Evolutionary conservation across 2,113 vertebrate genomes (phyloP).

Genomic region (Fukomys damarensis): DNA sequence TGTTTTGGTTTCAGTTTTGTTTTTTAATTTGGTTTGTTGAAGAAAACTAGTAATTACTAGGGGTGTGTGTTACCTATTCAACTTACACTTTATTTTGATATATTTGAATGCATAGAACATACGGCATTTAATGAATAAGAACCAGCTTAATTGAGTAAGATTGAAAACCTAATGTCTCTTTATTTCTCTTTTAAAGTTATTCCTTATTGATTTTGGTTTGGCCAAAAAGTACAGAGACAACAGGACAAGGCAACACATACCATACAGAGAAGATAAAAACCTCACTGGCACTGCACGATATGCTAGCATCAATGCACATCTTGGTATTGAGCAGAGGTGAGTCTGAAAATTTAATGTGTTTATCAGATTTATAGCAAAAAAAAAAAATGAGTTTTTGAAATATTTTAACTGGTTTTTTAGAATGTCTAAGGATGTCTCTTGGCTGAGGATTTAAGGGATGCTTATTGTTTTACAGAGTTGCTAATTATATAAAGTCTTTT

Average conservation of each 20-base stretch:
- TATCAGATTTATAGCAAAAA: constrained; percentile 14
- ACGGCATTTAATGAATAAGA: constrained; percentile 65
- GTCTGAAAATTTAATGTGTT: constrained; percentile 48
- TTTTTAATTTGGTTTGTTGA: constrained; percentile 33
- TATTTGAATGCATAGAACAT: constrained; percentile 55
- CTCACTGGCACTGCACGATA: constrained; percentile 99
- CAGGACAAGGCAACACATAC: constrained; percentile 99
- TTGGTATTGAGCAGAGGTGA: constrained; percentile 99
- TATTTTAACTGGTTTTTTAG: not conserved
- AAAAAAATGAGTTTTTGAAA: constrained; percentile 12
- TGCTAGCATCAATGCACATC: constrained; percentile 98
- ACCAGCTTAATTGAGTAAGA: not conserved
- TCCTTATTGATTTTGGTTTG: constrained; percentile 99
- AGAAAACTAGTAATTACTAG: constrained; percentile 50
- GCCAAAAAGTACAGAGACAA: constrained; percentile 99
- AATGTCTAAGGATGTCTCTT: not conserved
- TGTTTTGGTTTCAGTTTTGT: constrained; percentile 9
- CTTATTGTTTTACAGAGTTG: constrained; percentile 28
- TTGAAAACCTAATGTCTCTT: constrained; percentile 81
- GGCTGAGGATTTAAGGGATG: constrained; percentile 51
- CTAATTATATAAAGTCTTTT: not conserved
- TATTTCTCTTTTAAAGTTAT: constrained; percentile 93
- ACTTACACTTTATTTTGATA: constrained; percentile 63
- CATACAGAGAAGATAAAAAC: constrained; percentile 99
- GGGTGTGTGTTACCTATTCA: constrained; percentile 58